Base-by-base conservation (phyloP, 2,888 invertebrate species). In the Merodon equestris region DNA sequence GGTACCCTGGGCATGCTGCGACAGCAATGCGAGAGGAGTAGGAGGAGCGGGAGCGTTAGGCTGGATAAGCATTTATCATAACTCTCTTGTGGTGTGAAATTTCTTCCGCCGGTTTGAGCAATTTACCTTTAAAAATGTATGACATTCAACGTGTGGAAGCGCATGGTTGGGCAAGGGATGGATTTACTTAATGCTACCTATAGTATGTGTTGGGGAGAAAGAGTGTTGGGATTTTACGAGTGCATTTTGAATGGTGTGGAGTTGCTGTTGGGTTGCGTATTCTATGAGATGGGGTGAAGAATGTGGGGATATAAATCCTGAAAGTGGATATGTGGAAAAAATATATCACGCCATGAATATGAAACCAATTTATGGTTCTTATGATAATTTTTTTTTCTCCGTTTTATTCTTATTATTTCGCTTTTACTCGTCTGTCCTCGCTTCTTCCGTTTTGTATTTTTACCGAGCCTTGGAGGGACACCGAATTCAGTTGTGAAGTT, bases 61-160 rank as follows among this genome's bases (percentile, higher is more conserved):
- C 50, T 54, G 70, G 48, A 70, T 60, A 70, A 70, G 60, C 70
- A 54, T 70, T 54, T 61, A 61, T 70, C 70, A 70, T 54, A 60
- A 61, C 54, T 70, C 53, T 61, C 54, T 12, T 70, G 38, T 60
- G 38, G 53, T 48, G 54, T 53, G 40, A 54, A 54, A 60, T 61
- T 61, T 70, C 60, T 61, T 61, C 60, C 47, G 53, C 70, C 48
- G 47, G 34, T 53, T 61, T 53, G 54, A 61, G 42, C 70, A 54
- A 54, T 61, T 47, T 19, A 70, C 54, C 70, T 61, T 61, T 54
- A 70, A 61, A 70, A 70, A 70, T 70, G 53, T 54, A 70, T 61
- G 45, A 54, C 38, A 47, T 53, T 60, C 53, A 60, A 47, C 53
- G 66, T 48, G 13, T 38, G 45, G 38, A 53, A 47, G 34, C 18